Base-by-base conservation (phyloP, 2,888 invertebrate genomes). In the Lithophane semibrunnea region DNA sequence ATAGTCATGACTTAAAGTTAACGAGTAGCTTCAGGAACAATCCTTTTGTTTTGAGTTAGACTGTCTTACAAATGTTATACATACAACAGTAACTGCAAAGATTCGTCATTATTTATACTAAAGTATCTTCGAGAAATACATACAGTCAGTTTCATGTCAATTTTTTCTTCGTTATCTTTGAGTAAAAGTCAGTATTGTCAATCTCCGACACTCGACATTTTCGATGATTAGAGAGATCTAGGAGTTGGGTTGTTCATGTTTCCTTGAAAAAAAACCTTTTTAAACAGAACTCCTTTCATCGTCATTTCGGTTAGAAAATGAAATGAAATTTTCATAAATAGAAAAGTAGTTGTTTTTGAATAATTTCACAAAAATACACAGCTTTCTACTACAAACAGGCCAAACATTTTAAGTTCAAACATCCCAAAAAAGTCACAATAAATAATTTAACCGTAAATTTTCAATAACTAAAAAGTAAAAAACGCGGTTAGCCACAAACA, bases 391-490 rank as follows among this genome's bases (percentile, higher is more conserved):
- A 44, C 12, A 70, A 66, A 73, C 65, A 54, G 24, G 49, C 64
- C n/a, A 63, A 68, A 68, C 37, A 63, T 72, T 72, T 42, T 47
- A 42, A 69, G 63, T 44, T 29, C 54, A 60, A 75, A 71, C n/a
- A 75, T 73, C 16, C 60, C 10, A 78, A 54, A 77, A 77, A 70
- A 42, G 63, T 75, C 60, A 67, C 72, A 63, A 79, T 66, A 79
- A 73, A 80, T 70, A 78, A 54, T 65, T 54, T 49, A 69, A 80
- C 75, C 61, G 68, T 83, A 82, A 82, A 82, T 82, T 75, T 80
- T 75, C 75, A 76, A 79, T 73, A 79, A 77, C 61, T 13, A 72
- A 85, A 84, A 87, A 74, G 70, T 70, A 75, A 84, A 86, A 88
- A 72, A 75, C 60, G 29, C 49, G 49, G 67, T 74, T 71, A 72